A percentile compares a stretch with the other conserved stretches of the same genome.
These are phyloP conservation scores for Ginglymostoma cirratum DNA, from an alignment of 2,113 vertebrate genomes.

Conservation along the genomic window DNA sequence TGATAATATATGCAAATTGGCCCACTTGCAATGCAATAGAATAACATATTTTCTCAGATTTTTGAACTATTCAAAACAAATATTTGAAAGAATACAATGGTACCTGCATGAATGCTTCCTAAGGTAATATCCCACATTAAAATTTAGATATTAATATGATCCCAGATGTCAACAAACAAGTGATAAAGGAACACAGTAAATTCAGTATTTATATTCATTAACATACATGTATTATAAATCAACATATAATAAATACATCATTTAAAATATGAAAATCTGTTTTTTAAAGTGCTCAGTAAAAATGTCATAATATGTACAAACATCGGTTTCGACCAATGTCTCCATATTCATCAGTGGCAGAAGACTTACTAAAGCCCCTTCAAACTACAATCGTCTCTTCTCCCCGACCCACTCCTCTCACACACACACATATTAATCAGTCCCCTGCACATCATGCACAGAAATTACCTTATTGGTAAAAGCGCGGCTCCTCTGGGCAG, in stretches of 20 bases:
- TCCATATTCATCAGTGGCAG: neutral
- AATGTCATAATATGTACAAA: neutral
- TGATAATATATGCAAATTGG: constrained; percentile 8
- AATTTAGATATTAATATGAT: neutral
- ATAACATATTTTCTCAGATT: neutral
- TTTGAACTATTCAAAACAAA: neutral
- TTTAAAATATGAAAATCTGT: neutral
- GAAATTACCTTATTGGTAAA: too few species aligned
- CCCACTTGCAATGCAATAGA: neutral
- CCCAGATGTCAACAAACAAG: neutral
- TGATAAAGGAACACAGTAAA: neutral
- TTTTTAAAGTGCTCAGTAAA: neutral
- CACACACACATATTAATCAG: too few species aligned
- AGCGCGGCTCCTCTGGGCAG: too few species aligned
- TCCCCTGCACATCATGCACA: too few species aligned
- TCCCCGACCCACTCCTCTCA: too few species aligned
- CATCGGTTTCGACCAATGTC: neutral
- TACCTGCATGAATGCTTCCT: neutral
- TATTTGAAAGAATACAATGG: neutral
- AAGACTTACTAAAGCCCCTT: neutral
- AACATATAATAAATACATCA: neutral
- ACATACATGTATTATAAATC: neutral
- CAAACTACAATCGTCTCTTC: too few species aligned
- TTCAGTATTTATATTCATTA: neutral
- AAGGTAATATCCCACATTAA: neutral